These are phyloP conservation scores for Hapalemur alaotrensis DNA, from an alignment of 2,797 vertebrate genomes.

Conservation along the genomic window DNA sequence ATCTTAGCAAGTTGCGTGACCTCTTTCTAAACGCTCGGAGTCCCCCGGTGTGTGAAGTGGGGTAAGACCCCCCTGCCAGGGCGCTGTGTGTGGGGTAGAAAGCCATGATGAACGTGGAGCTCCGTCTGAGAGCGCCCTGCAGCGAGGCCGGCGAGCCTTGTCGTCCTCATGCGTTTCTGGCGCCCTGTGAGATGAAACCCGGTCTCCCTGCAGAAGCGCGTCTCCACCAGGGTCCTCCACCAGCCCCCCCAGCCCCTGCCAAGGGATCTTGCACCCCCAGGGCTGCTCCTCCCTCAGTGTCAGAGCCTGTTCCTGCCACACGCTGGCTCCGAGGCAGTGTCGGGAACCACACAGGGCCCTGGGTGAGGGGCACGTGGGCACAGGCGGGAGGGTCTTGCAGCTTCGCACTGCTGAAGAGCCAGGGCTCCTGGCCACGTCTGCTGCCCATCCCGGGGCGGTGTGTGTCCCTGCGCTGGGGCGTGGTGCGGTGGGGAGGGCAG, in stretches of 20 bases:
- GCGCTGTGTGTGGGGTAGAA: too few species aligned
- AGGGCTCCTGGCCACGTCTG: rapidly evolving
- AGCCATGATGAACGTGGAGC: background rate
- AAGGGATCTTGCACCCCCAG: too few species aligned
- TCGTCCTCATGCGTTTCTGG: rapidly evolving
- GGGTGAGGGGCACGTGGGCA: background rate
- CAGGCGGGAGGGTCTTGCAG: background rate
- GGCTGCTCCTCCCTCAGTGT: background rate
- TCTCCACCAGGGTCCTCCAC: background rate
- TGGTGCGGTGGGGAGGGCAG: background rate
- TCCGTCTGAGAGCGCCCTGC: background rate
- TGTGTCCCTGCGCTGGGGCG: background rate
- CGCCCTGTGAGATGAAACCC: background rate
- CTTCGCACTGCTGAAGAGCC: background rate
- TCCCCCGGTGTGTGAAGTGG: rapidly evolving
- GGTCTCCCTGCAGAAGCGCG: background rate
- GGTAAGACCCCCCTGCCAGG: rapidly evolving
- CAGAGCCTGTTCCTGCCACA: background rate
- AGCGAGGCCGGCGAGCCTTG: rapidly evolving
- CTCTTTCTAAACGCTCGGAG: background rate
- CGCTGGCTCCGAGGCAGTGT: rapidly evolving
- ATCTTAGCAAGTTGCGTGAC: background rate
- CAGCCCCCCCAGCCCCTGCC: background rate
- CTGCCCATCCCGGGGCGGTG: background rate
- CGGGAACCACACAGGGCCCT: background rate